Evolutionary conservation across 2,113 vertebrate genomes (phyloP), one percentile per base, ranked within the genome.

Genomic region (Dromiciops gliroides): DNA sequence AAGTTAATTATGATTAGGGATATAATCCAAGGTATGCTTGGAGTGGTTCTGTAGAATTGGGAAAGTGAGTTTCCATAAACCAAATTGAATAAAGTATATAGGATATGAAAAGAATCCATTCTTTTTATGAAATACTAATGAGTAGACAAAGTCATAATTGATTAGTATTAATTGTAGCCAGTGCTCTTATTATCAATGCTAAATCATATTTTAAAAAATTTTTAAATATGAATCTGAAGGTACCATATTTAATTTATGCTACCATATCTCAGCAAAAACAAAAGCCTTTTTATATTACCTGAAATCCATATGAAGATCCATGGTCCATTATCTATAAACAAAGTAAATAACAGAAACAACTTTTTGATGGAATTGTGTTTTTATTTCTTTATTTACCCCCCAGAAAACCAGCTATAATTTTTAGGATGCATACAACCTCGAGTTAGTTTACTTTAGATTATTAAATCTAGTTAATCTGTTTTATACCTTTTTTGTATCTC

Each of bases 31-130:
- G 91, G 8, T 28, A 93, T 48, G 90, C 93, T 25, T 48, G 51
- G 48, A 75, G 95, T 47, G 94, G 26, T 75, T 91, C 95, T 12
- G 0, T n/a, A 92, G 95, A 91, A 51, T 95, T 90, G 50, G 53
- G 51, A 91, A 95, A 97, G 93, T 96, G 90, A 94, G 95, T 96
- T 95, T 96, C 23, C 31, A 50, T 28, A 90, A 94, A 94, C 0
- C 14, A 52, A 52, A 94, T 53, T 95, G 56, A 90, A 48, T 48
- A 92, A 28, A 97, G 47, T 95, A 91, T 92, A 51, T 95, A n/a
- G 11, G 23, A 93, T 95, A 75, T 96, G 49, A 24, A 92, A 95
- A 94, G 28, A 91, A 94, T 50, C 75, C 91, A 89, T 92, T 25
- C 93, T 94, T 96, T 51, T 94, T 48, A 91, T 94, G 94, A 31